Conservation (phyloP, 2,113 vertebrate species). For the Pterocles burchelli region DNA sequence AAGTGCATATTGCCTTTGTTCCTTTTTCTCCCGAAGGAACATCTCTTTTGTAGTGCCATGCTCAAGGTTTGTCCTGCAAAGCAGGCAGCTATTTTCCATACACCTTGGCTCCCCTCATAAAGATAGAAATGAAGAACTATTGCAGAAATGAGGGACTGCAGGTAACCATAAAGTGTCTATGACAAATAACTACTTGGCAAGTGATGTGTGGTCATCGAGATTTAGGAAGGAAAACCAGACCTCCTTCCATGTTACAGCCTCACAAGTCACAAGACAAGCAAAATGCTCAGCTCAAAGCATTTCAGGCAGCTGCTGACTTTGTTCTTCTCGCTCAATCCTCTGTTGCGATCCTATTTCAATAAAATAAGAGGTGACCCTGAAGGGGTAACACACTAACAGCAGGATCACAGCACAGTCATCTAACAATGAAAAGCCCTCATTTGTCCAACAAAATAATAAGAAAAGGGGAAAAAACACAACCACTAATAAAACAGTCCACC, state of each 20-base stretch:
- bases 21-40: neutral
- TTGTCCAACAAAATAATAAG: neutral
- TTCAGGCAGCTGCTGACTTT: neutral
- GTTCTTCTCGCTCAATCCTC: neutral
- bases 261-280: neutral
- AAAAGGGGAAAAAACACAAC: fast-evolving
- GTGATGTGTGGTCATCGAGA: neutral
- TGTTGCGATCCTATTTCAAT: neutral
- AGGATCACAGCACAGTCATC: neutral
- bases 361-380: neutral
- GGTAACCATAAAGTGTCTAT: neutral
- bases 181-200: neutral
- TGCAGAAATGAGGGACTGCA: neutral
- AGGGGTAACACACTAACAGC: too few species aligned
- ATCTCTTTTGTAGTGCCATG: neutral
- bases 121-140: neutral
- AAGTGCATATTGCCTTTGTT: neutral
- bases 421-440: neutral
- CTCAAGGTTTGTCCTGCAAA: neutral
- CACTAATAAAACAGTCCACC: neutral
- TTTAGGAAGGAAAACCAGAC: neutral
- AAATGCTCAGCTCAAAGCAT: neutral
- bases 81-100: neutral
- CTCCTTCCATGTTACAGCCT: neutral
- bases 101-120: neutral